phyloP scores from a whole-genome alignment of 2,113 vertebrate genomes.

The Aviceda subcristata region DNA sequence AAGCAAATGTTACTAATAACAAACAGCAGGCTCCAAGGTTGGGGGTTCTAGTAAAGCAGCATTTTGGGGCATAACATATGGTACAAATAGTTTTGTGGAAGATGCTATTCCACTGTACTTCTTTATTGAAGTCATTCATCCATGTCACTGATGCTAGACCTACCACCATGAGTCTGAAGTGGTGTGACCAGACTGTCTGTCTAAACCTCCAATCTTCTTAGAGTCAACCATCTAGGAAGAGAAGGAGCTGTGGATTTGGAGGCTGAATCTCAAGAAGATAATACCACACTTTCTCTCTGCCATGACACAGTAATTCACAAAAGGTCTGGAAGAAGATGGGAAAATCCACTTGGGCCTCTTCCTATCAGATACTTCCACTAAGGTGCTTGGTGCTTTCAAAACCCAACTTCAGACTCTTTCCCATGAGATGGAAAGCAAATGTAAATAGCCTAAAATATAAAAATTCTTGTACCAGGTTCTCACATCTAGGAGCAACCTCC shows the following conservation, averaged over 20 bases:
- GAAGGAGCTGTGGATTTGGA: background rate
- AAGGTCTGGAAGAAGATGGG: background rate
- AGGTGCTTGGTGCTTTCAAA: background rate
- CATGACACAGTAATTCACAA: background rate
- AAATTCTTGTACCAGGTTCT: background rate
- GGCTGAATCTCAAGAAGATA: background rate
- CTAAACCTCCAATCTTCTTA: background rate
- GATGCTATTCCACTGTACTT: conserved; percentile 16
- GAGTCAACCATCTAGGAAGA: background rate
- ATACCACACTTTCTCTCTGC: background rate
- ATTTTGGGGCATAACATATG: conserved; percentile 30
- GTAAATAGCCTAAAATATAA: background rate
- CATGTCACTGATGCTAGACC: background rate
- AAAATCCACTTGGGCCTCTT: background rate
- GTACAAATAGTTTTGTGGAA: conserved; percentile 41
- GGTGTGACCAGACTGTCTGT: background rate
- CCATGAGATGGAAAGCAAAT: background rate
- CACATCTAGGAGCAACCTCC: background rate
- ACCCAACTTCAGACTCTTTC: background rate
- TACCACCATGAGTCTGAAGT: background rate
- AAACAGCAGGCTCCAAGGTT: conserved; percentile 75
- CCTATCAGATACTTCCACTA: background rate
- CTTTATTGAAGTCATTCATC: background rate
- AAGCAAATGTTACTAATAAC: conserved; percentile 87
- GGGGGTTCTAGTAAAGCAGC: conserved; percentile 44